phyloP scores from a whole-genome alignment of 2,113 vertebrate species.

The Murina feae region DNA sequence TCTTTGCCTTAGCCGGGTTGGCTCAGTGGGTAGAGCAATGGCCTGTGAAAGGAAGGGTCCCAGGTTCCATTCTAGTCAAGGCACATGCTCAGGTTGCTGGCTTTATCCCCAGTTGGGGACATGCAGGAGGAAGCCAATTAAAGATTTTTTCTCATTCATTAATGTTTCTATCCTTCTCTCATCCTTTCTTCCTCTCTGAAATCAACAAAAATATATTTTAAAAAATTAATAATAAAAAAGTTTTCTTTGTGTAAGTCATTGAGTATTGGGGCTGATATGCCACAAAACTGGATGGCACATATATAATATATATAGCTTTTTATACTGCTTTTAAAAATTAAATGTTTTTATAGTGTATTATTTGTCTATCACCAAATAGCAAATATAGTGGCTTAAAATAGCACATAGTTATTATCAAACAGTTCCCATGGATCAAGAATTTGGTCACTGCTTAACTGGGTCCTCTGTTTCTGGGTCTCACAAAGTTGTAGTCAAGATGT shows the following conservation, averaged over 20 bases:
- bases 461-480: not conserved
- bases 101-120: too few relatives aligned
- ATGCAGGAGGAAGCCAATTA: too few relatives aligned
- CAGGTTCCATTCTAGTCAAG: too few relatives aligned
- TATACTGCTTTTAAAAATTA: not conserved
- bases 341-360: not conserved
- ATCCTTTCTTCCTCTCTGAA: too few relatives aligned
- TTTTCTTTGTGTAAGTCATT: not conserved
- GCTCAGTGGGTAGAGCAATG: too few relatives aligned
- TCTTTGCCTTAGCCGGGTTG: too few relatives aligned
- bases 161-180: too few relatives aligned
- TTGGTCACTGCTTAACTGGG: not conserved
- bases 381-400: not conserved
- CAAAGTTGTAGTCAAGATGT: not conserved
- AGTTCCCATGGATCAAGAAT: not conserved
- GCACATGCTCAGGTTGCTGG: too few relatives aligned
- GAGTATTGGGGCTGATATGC: not conserved
- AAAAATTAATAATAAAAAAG: too few relatives aligned
- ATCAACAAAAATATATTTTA: too few relatives aligned
- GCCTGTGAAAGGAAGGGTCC: too few relatives aligned
- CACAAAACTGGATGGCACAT: not conserved
- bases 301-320: not conserved
- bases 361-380: not conserved
- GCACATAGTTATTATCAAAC: not conserved
- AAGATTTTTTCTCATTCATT: too few relatives aligned